Percentiles rank a stretch among this genome's conserved stretches.
These are phyloP conservation scores for Drosophila mulleri DNA, from an alignment of 2,888 invertebrate species.

Conservation along the genomic window DNA sequence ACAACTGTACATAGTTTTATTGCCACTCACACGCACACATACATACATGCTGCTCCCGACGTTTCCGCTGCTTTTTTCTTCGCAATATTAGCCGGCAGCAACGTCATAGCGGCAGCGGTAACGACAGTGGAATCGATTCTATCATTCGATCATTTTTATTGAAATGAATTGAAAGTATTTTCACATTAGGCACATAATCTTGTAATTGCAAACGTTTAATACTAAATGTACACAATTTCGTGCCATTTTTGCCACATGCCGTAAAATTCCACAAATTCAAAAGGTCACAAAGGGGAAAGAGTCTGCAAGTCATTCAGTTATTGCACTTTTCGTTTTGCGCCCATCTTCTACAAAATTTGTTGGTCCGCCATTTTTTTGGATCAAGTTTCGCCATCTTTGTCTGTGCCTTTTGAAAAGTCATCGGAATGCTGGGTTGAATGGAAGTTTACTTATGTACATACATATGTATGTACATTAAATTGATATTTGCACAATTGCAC, in stretches of 20 bases:
- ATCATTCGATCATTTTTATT: conserved; percentile 15
- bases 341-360: conserved; percentile 22
- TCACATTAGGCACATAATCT: conserved; percentile 29
- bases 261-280: conserved; percentile 8
- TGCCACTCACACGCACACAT: conserved; percentile 37
- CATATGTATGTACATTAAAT: no score
- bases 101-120: conserved; percentile 27
- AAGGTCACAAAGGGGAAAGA: conserved; percentile 1
- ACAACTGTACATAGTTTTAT: conserved; percentile 29
- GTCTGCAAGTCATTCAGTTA: conserved; percentile 35
- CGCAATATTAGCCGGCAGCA: conserved; percentile 64
- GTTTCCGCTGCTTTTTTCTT: conserved; percentile 42
- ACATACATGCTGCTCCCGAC: conserved; percentile 19
- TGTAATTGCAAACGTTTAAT: conserved; percentile 28
- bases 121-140: conserved; percentile 11
- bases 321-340: conserved; percentile 20
- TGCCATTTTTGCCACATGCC: conserved; percentile 37
- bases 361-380: conserved; percentile 41
- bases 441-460: no score
- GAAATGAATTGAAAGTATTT: conserved; percentile 39
- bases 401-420: background rate
- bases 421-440: background rate
- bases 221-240: conserved; percentile 31
- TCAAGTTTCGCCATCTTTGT: conserved; percentile 31
- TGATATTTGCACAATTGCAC: background rate